Conservation (phyloP, 2,888 invertebrate species). For the Ochropleura leucogaster region DNA sequence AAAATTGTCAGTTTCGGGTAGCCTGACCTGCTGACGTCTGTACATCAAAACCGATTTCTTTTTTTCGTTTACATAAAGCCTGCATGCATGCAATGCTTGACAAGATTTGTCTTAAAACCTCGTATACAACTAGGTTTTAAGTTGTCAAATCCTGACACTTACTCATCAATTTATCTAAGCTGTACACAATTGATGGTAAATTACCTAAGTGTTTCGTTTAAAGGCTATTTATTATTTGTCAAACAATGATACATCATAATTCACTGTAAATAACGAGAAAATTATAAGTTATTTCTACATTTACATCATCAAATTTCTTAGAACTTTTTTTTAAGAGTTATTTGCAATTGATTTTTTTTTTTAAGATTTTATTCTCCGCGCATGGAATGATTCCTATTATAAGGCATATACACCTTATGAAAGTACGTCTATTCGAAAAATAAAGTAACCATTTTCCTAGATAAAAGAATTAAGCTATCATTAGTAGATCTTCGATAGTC, state of each 20-base stretch:
- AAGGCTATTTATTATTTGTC: not conserved
- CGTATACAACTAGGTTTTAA: not conserved
- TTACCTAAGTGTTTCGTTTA: not conserved
- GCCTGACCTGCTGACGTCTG: too few species aligned
- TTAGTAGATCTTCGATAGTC: too few species aligned
- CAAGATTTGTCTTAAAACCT: too few species aligned
- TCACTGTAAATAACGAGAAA: not conserved
- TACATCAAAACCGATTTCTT: conserved; percentile 4
- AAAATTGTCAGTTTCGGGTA: too few species aligned
- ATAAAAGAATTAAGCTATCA: too few species aligned
- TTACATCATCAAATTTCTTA: not conserved
- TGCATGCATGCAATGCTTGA: too few species aligned
- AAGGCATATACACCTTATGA: too few species aligned
- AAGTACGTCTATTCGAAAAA: too few species aligned
- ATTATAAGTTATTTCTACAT: not conserved
- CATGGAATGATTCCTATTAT: not conserved
- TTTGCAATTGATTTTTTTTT: not conserved
- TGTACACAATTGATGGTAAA: not conserved
- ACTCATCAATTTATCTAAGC: not conserved
- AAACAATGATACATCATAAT: not conserved
- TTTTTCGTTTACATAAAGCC: too few species aligned
- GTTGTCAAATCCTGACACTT: not conserved
- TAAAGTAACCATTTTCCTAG: too few species aligned
- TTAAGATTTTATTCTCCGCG: not conserved
- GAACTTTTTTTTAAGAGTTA: not conserved